phyloP scores from a whole-genome alignment of 2,888 invertebrate species.

The Melipona bicolor region DNA sequence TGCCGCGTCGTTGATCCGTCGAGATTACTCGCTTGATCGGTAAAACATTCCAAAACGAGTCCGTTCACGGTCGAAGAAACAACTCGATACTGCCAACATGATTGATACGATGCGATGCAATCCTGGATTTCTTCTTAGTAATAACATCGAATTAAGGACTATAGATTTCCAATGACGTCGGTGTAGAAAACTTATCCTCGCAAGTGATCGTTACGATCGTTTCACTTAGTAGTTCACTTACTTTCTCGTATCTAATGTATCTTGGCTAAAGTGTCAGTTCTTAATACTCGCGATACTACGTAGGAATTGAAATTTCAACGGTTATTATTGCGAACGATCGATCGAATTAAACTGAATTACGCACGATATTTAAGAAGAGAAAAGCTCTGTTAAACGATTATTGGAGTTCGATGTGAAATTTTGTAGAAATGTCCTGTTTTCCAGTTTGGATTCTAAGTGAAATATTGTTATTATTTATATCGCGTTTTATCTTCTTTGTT shows the following conservation, averaged over 20 bases:
- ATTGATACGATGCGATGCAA: constrained; percentile 39
- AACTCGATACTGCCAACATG: constrained; percentile 59
- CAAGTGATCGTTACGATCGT: constrained; percentile 31
- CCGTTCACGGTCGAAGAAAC: constrained; percentile 31
- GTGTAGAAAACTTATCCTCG: constrained; percentile 37
- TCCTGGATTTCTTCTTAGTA: constrained; percentile 11
- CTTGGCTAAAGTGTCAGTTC: constrained; percentile 24
- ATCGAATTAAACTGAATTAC: constrained; percentile 36
- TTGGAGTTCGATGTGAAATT: constrained; percentile 29
- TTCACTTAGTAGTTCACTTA: constrained; percentile 40
- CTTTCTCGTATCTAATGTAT: constrained; percentile 19
- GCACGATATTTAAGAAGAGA: constrained; percentile 13
- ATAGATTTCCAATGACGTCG: constrained; percentile 8
- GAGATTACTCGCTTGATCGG: constrained; percentile 33
- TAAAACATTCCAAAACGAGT: constrained; percentile 56
- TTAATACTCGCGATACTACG: constrained; percentile 19
- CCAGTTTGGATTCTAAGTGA: constrained; percentile 25
- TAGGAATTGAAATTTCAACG: constrained; percentile 63
- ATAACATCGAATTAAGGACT: constrained; percentile 28
- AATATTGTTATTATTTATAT: constrained; percentile 58
- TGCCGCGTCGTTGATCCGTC: constrained; percentile 29
- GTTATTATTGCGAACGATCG: constrained; percentile 41
- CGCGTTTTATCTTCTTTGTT: constrained; percentile 61
- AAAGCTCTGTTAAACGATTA: constrained; percentile 13
- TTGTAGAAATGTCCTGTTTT: constrained; percentile 37